Base-by-base conservation (phyloP, 2,113 vertebrate species). In the Poeciliopsis retropinna region DNA sequence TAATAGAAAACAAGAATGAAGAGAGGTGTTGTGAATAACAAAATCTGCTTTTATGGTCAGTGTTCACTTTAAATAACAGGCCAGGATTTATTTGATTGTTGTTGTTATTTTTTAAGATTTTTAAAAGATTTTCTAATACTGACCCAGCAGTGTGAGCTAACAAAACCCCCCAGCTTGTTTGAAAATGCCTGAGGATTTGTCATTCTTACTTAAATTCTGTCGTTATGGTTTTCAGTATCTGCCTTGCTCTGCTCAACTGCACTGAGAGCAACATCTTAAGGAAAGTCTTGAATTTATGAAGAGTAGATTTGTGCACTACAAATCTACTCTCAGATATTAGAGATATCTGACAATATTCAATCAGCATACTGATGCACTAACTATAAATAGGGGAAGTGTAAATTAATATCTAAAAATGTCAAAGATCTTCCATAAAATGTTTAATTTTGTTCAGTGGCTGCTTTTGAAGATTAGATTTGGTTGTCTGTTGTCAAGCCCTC, bases 21-120 rank as follows among this genome's bases (percentile, higher is more conserved):
- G 41, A 30, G 64, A 72, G 61, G 66, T 78, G 82, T 80, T 76
- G 82, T 86, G 89, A 90, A 89, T 90, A 87, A 86, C 84, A 85
- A 89, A 81, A 83, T 77, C 11, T 60, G 54, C 73, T 83, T 88
- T 83, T 64, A 81, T 79, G 65, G 44, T 75, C 75, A 84, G 76
- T 68, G 57, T 76, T 57, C 72, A 81, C 78, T 81, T 74, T 75
- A 54, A 67, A 78, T 60, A 39, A 67, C 11, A 72, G 31, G 73
- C 29, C 64, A 39, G n/a, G 29, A 31, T 41, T 31, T 25, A 8
- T 60, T 68, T 44, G 31, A 47, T 9, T 64, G 14, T 62, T 9
- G 37, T 64, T 39, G 27, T 2, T 37, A 2, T 11, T 22, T 67
- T 78, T 11, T 22, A 31, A 31, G 30, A 31, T 4, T 31, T 31